Conservation (phyloP, 1,140 invertebrate genomes). For the Euwallacea fornicatus region DNA sequence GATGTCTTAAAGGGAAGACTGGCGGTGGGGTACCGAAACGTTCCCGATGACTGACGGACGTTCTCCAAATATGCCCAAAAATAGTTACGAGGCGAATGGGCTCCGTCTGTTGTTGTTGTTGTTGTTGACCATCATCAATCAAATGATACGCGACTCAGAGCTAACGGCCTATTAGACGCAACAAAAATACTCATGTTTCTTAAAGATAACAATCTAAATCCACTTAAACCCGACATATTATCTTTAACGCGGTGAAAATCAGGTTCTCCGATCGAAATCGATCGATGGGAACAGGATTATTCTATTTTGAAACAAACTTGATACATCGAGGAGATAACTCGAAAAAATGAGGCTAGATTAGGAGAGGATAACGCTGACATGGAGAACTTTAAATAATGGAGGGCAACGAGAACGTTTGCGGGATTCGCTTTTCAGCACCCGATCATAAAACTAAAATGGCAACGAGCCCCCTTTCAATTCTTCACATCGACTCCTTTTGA, state of each 20-base stretch:
- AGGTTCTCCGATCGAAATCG: constrained; percentile 12
- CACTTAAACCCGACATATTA: constrained; percentile 21
- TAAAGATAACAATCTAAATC: constrained; percentile 19
- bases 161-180: constrained; percentile 14
- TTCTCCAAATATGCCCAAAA: too few relatives aligned
- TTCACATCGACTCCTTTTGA: too few relatives aligned
- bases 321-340: constrained; percentile 5
- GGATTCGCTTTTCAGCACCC: too few relatives aligned
- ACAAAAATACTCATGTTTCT: constrained; percentile 19
- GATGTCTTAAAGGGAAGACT: background rate
- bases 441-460: too few relatives aligned
- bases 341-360: constrained; percentile 4
- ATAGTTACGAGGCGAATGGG: background rate
- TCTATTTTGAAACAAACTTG: constrained; percentile 17
- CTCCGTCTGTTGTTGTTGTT: background rate
- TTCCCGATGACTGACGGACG: too few relatives aligned
- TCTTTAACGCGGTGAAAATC: constrained; percentile 17
- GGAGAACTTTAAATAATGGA: background rate
- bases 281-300: constrained; percentile 15
- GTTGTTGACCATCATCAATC: constrained; percentile 13
- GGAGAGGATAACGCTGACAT: background rate
- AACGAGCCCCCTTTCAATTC: too few relatives aligned
- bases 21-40: too few relatives aligned
- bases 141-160: background rate
- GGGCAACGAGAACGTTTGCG: background rate